Evolutionary conservation across 1,140 invertebrate genomes (phyloP).

Genomic region (Hycleus phaleratus): DNA sequence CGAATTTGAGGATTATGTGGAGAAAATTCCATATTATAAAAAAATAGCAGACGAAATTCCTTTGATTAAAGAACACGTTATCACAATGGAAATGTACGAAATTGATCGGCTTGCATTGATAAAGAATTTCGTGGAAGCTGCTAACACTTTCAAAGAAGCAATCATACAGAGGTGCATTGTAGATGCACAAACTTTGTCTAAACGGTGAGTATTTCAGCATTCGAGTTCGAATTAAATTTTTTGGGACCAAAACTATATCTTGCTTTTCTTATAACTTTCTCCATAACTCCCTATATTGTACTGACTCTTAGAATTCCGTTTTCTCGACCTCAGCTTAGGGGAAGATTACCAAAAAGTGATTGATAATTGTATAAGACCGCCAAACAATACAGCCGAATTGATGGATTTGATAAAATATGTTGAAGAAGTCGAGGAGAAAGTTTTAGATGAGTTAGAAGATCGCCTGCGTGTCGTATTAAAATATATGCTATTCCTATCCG

Average conservation of each 20-base stretch:
- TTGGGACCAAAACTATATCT: too few relatives aligned
- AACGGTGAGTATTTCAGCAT: conserved; percentile 50
- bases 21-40: conserved; percentile 58
- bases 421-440: conserved; percentile 55
- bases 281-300: too few relatives aligned
- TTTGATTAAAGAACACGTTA: conserved; percentile 55
- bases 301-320: too few relatives aligned
- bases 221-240: too few relatives aligned
- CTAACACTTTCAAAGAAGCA: conserved; percentile 60
- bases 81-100: conserved; percentile 77
- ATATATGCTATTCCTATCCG: conserved; percentile 69
- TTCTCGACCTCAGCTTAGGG: conserved; percentile 53
- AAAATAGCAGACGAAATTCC: conserved; percentile 56
- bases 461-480: conserved; percentile 56
- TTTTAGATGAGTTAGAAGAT: conserved; percentile 65
- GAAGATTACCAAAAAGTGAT: conserved; percentile 80
- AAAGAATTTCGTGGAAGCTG: conserved; percentile 56
- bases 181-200: conserved; percentile 74
- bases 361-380: conserved; percentile 67
- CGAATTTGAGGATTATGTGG: conserved; percentile 60
- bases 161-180: conserved; percentile 65
- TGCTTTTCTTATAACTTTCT: too few relatives aligned
- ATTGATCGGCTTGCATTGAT: conserved; percentile 76
- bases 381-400: conserved; percentile 74
- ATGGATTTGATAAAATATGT: conserved; percentile 77